Percentiles rank a stretch among this genome's conserved stretches.
Evolutionary conservation across 2,113 vertebrate genomes (phyloP).

Genomic region (Gorsachius goisagi): DNA sequence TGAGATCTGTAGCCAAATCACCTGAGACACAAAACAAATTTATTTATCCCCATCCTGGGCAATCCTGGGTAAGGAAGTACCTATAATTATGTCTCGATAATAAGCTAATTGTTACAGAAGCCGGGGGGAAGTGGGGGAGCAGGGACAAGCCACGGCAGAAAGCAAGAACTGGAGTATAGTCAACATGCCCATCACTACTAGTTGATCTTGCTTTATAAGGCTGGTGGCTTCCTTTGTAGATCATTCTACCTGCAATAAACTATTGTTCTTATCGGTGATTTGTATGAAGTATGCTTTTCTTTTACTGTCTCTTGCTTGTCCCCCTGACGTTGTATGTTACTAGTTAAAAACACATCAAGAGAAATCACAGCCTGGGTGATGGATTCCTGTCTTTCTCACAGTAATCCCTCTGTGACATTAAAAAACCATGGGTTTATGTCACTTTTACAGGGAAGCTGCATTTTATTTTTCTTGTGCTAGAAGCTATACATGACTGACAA

Average conservation of each 20-base stretch:
- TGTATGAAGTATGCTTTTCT: neutral
- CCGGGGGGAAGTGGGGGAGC: accelerated
- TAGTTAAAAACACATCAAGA: neutral
- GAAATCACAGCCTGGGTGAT: neutral
- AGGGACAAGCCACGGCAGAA: neutral
- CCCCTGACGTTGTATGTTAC: neutral
- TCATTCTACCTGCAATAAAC: neutral
- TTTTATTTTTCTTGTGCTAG: neutral
- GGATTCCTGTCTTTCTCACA: neutral
- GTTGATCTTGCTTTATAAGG: neutral
- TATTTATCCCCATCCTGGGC: neutral
- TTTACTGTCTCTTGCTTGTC: neutral
- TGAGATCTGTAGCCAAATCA: neutral
- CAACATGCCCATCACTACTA: accelerated
- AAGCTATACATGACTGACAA: neutral
- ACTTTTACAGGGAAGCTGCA: neutral
- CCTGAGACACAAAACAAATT: neutral
- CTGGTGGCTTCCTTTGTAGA: neutral
- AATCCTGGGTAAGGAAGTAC: neutral
- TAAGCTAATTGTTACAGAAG: neutral
- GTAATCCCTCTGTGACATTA: neutral
- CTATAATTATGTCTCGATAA: neutral
- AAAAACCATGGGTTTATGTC: neutral
- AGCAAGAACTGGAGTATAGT: neutral
- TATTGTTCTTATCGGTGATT: neutral